Evolutionary conservation across 2,888 invertebrate genomes (phyloP).

Genomic region (Drosophila borborema): DNA sequence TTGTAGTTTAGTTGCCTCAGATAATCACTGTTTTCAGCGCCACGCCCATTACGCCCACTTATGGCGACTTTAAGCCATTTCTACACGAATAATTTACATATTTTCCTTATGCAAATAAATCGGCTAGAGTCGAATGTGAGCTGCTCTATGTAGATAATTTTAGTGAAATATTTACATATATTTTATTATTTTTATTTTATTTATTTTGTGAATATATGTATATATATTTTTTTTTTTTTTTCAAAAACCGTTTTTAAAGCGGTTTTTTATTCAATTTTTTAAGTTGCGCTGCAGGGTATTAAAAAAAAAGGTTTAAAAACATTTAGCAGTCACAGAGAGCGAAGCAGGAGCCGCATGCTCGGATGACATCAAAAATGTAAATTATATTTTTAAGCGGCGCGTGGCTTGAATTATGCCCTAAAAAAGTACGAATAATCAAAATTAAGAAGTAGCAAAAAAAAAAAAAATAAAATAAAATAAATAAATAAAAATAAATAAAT

Average conservation of each 20-base stretch:
- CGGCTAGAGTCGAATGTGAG: background rate
- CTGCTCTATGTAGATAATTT: constrained; percentile 14
- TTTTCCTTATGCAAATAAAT: constrained; percentile 52
- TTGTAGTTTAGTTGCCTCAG: constrained; percentile 29
- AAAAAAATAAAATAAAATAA: no score
- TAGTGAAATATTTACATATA: background rate
- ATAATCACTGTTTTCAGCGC: constrained; percentile 29
- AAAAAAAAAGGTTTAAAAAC: constrained; percentile 17
- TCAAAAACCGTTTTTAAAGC: background rate
- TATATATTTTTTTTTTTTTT: background rate
- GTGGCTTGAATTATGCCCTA: constrained; percentile 42
- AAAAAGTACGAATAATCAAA: background rate
- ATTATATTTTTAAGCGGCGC: constrained; percentile 46
- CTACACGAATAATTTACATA: constrained; percentile 68
- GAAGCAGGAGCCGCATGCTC: constrained; percentile 25
- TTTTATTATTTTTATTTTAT: background rate
- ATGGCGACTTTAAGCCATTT: constrained; percentile 61
- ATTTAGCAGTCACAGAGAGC: background rate
- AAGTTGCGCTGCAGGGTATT: constrained; percentile 14
- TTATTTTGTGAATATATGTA: background rate
- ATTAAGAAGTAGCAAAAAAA: background rate
- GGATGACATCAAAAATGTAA: constrained; percentile 65
- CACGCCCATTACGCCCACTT: constrained; percentile 29
- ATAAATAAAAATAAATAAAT: no score
- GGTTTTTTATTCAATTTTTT: background rate